Evolutionary conservation across 37 sponge, comb jelly and placozoan species (phyloP), one percentile per base, ranked within the genome.

Genomic region (Ianthella basta): DNA sequence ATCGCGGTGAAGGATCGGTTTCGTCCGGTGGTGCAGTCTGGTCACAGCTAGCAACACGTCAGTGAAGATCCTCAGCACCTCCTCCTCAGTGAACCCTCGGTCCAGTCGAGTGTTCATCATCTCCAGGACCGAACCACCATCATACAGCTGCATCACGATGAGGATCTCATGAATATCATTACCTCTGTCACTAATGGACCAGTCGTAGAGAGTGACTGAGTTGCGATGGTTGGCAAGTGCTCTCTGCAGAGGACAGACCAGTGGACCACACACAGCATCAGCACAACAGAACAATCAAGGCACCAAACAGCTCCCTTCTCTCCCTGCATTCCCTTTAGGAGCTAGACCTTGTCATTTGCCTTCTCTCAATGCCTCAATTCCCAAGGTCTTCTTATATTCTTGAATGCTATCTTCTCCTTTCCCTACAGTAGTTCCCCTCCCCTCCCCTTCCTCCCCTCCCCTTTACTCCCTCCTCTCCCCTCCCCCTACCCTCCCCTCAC

Each of bases 1-100:
- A 55, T 96, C 97, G 66, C 97, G 79, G 72, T 96, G 97, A 23
- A 87, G 85, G 53, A 96, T 91, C 0, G 94, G 94, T 59, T 87
- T 91, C 8, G 90, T 91, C 59, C 89, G 77, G 20, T 91, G 92
- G 54, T 96, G 97, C 35, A 96, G 80, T 36, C 87, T 80, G 53
- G 89, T 81, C 55, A 96, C 87, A 25, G 97, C 90, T 33, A 77
- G 65, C 29, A 86, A 82, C 37, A 93, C 83, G 54, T 93, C 94
- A 3, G 72, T 39, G 70, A 96, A 96, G 20, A 96, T 91, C 80
- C 75, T 82, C 56, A 93, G 38, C 1, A 93, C 86, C 16, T 86
- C 72, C 14, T 25, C 15, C 81, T 96, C 97, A 0, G 80, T 15
- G 5, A 96, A 82, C 12, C 82, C 87, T 30, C 19, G 35, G 14